Evolutionary conservation across 2,888 invertebrate genomes (phyloP), one percentile per base, ranked within the genome.

Genomic region (Eudemis profundana): DNA sequence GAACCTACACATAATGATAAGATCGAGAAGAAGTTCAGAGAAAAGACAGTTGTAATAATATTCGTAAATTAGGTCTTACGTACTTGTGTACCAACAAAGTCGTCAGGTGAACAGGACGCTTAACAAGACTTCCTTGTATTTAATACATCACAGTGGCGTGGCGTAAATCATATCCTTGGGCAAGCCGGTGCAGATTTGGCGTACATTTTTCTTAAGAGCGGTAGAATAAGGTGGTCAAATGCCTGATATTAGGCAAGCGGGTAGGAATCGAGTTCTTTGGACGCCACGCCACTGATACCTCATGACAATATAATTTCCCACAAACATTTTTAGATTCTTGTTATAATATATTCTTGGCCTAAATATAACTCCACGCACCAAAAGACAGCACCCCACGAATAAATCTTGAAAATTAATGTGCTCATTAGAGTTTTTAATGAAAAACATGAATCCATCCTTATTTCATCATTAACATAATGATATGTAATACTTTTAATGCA

Each of bases 401-500:
- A 27, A 27, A 42, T 29, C 54, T 42, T 29, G 15, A n/a, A 42
- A 19, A 23, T 56, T 29, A 44, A 56, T 27, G 23, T 38, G n/a
- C 27, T 19, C n/a, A 17, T 56, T 29, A 29, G 42, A 40, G 42
- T 56, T 53, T 56, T 59, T 59, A 12, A 59, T 19, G 57, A 47
- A 4, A 33, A 12, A 3, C 21, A 46, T 46, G 44, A 33, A 47
- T 46, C 36, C 15, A 15, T 8, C 4, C 19, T 44, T 23, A 56
- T 40, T 29, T 10, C 21, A 42, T 62, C 47, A 29, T 40, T 49
- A 7, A 38, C 29, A 42, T 63, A 50, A 50, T 50, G 49, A 57
- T 42, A 50, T 19, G 63, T 63, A 29, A 54, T 62, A 40, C 23
- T 21, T 49, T 38, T 23, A 36, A 61, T 53, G 65, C 68, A 54